phyloP scores from a whole-genome alignment of 2,888 invertebrate genomes.

The Arenicola marina region DNA sequence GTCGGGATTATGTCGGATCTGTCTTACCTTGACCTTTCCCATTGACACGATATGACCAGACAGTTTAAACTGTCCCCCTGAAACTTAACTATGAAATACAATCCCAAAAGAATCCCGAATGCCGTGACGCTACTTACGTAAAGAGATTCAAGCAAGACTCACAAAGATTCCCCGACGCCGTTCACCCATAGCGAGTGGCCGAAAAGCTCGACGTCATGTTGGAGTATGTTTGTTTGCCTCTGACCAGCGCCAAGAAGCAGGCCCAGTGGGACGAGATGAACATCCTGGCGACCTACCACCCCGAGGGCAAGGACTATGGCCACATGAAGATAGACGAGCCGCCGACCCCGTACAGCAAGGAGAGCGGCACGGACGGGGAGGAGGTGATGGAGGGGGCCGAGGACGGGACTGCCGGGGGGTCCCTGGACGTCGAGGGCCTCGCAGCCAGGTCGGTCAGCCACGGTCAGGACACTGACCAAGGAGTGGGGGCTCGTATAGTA shows the following conservation, averaged over 20 bases:
- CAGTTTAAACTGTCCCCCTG: no score
- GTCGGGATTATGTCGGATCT: no score
- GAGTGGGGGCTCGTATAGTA: no score
- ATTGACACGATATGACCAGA: no score
- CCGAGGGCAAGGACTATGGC: conserved; percentile 97
- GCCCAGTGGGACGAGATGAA: conserved; percentile 86
- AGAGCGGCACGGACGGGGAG: neutral
- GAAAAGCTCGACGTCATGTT: neutral
- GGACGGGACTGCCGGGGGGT: neutral
- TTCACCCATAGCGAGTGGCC: no score
- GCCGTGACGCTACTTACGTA: no score
- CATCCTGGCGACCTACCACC: conserved; percentile 96
- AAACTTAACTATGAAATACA: no score
- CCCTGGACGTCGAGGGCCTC: neutral
- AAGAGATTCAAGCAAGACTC: no score
- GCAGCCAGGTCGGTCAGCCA: neutral
- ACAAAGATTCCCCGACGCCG: no score
- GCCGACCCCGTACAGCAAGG: conserved; percentile 82
- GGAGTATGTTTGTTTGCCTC: neutral
- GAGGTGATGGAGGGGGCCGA: neutral
- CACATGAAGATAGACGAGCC: conserved; percentile 95
- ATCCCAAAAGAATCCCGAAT: no score
- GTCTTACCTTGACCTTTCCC: no score
- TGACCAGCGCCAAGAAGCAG: neutral
- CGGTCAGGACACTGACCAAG: no score